Conservation (phyloP, 2,797 vertebrate species). For the Falco concolor region DNA sequence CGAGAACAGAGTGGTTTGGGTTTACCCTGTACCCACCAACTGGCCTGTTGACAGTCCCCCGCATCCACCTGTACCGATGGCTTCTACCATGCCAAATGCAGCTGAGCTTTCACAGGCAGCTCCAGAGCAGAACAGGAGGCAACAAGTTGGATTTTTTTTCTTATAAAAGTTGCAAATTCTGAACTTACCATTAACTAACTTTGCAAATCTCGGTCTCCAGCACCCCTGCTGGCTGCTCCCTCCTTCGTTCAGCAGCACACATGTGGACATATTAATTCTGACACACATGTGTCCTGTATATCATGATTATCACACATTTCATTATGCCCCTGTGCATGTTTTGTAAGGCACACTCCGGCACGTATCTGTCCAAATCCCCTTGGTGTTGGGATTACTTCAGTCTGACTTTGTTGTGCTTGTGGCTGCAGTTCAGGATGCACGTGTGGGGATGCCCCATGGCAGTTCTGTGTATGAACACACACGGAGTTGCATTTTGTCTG, state of each 20-base stretch:
- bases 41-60: neutral
- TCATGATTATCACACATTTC: neutral
- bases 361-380: accelerated
- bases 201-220: slow-evolving; percentile 26
- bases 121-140: neutral
- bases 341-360: neutral
- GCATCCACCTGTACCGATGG: neutral
- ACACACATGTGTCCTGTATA: neutral
- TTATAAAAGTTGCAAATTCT: neutral
- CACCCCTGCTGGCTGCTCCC: slow-evolving; percentile 37
- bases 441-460: neutral
- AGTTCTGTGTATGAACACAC: neutral
- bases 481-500: neutral
- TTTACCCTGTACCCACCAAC: neutral
- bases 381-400: neutral
- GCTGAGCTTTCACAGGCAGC: neutral
- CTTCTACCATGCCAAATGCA: neutral
- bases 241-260: neutral
- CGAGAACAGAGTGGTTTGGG: neutral
- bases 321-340: neutral
- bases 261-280: accelerated
- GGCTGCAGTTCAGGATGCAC: neutral
- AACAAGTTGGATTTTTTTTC: neutral
- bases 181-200: neutral
- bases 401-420: neutral